Evolutionary conservation across 2,888 invertebrate genomes (phyloP).

Genomic region (Litoditis marina): DNA sequence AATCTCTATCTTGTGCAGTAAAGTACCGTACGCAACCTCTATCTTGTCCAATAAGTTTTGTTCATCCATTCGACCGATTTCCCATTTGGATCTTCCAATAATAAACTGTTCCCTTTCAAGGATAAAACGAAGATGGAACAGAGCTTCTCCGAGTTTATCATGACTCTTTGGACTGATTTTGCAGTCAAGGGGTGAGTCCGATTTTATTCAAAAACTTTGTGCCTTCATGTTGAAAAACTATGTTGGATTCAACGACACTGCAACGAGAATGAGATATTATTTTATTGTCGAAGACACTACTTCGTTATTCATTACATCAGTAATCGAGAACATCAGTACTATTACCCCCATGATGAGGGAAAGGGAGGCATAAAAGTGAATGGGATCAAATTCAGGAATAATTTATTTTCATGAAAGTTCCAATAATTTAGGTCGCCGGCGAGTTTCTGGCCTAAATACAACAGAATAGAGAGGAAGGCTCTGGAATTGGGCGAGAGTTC

Average conservation of each 20-base stretch:
- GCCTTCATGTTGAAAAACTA: background rate
- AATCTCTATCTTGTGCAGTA: background rate
- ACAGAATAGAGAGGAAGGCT: conserved; percentile 53
- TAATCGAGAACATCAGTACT: too few relatives aligned
- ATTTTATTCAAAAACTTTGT: background rate
- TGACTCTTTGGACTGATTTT: conserved; percentile 87
- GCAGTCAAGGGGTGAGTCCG: conserved; percentile 81
- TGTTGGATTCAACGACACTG: too few relatives aligned
- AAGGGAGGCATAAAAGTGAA: too few relatives aligned
- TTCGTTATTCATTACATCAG: too few relatives aligned
- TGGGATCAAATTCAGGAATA: too few relatives aligned
- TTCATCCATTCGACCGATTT: too few relatives aligned
- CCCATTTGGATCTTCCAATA: background rate
- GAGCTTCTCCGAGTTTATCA: conserved; percentile 79
- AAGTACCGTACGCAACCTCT: too few relatives aligned
- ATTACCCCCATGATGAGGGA: too few relatives aligned
- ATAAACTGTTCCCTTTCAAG: conserved; percentile 64
- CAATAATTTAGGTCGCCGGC: conserved; percentile 30
- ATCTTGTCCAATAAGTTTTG: too few relatives aligned
- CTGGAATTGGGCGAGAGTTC: conserved; percentile 50
- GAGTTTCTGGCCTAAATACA: conserved; percentile 56
- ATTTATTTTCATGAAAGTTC: too few relatives aligned
- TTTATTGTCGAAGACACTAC: too few relatives aligned
- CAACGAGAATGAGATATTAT: too few relatives aligned
- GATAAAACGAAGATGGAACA: conserved; percentile 64